Percentiles rank a stretch among this genome's conserved stretches.
Conservation (phyloP, 2,113 vertebrate genomes). For the Nycticorax nycticorax region DNA sequence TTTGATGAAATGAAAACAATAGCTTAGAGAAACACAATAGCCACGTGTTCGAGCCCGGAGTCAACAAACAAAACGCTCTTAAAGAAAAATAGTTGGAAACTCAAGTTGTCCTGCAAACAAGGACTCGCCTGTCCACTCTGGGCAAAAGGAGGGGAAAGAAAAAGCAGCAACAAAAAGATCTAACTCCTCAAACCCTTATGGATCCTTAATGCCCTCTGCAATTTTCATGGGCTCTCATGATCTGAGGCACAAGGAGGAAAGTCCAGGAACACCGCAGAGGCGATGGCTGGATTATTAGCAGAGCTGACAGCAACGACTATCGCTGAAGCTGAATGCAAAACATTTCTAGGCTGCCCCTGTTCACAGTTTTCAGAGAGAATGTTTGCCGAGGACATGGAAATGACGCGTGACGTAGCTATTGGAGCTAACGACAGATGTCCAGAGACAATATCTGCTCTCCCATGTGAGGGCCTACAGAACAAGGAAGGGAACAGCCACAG, state of each 20-base stretch:
- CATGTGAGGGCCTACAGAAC: neutral
- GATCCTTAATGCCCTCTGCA: neutral
- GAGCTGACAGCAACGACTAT: neutral
- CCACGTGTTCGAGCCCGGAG: neutral
- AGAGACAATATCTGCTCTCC: neutral
- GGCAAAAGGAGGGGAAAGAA: neutral
- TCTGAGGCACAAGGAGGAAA: neutral
- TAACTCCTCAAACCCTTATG: neutral
- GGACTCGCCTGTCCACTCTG: neutral
- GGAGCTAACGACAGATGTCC: rapidly evolving
- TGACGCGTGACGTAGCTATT: neutral
- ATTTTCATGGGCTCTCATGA: neutral
- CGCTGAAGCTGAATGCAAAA: neutral
- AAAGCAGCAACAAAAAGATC: neutral
- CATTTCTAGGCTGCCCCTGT: neutral
- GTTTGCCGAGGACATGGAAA: neutral
- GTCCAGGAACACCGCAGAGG: neutral
- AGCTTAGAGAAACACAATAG: neutral
- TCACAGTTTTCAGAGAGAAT: neutral
- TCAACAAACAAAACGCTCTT: neutral
- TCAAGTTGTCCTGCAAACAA: neutral
- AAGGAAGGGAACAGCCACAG: neutral
- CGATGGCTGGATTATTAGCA: neutral
- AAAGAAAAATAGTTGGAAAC: neutral
- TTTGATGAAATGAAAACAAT: neutral